phyloP scores from a whole-genome alignment of 2,888 invertebrate species.

The Conistra vaccinii region DNA sequence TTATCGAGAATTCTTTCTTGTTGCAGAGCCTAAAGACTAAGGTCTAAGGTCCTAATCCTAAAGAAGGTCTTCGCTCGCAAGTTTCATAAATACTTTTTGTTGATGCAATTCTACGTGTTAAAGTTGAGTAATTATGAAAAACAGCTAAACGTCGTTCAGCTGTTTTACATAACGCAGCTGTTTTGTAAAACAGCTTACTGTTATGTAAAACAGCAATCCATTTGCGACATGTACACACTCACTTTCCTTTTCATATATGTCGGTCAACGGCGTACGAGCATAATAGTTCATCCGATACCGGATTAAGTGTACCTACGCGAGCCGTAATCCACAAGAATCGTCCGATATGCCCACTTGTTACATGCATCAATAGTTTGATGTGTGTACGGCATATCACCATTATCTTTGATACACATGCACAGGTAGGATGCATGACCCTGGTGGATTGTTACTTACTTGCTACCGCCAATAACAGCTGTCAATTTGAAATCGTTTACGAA shows the following conservation, averaged over 20 bases:
- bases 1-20: too few relatives aligned
- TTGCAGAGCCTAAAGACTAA: too few relatives aligned
- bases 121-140: too few relatives aligned
- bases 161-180: too few relatives aligned
- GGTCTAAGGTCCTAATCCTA: too few relatives aligned
- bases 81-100: too few relatives aligned
- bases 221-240: background rate
- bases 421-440: constrained; percentile 8
- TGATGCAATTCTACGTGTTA: too few relatives aligned
- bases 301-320: background rate
- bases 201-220: too few relatives aligned
- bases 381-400: constrained; percentile 8
- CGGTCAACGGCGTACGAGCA: background rate
- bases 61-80: too few relatives aligned
- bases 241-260: background rate
- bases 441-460: background rate
- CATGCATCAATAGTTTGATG: constrained; percentile 18
- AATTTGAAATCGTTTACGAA: constrained; percentile 1
- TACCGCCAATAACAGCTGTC: background rate
- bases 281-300: background rate
- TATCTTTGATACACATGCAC: constrained; percentile 22
- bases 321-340: background rate
- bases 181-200: too few relatives aligned
- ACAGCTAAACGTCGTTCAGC: too few relatives aligned
- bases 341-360: constrained; percentile 8